Base-by-base conservation (phyloP, 2,113 vertebrate genomes). In the Caranx melampygus region DNA sequence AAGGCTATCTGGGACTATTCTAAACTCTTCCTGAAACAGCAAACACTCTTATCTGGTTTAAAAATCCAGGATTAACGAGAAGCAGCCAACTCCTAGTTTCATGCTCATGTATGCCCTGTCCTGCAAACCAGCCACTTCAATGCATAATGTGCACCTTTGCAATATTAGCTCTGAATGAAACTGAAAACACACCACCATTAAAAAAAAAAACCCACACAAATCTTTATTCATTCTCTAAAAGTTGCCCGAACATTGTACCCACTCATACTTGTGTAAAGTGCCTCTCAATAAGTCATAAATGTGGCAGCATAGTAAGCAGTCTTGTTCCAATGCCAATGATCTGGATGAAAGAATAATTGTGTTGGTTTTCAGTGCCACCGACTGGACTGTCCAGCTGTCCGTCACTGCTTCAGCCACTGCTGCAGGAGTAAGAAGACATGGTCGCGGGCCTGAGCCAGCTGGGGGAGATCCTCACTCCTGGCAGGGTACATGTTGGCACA, bases 401-500 rank as follows among this genome's bases (percentile, higher is more conserved):
- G 12, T 92, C 86, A 90, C 42, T 89, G 52, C 3, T 82, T 92
- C 76, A 95, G 40, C 93, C 94, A 95, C 78, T 75, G 91, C 81
- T 93, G 86, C 31, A 95, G 93, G 5, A 89, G 84, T 12, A 88
- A 21, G 45, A 91, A 92, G 75, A 94, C 37, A 13, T 87, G 90
- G 75, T 91, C 87, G 13, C 92, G 79, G 60, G 93, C 93, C 81
- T 89, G 57, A 66, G 34, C 54, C 57, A 96, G 83, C 80, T 93
- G 79, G 33, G 77, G 76, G 62, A 84, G 93, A 79, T 95, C 93
- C 62, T 89, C 69, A 3, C 52, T 78, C 60, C 84, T 83, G 52
- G 91, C 86, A 5, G 92, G 91, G 54, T 93, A 94, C 88, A 91
- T 95, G 85, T 93, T 92, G 40, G 93, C 91, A 82, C 91, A 94